Evolutionary conservation across 2,113 vertebrate species (phyloP), one percentile per base, ranked within the genome.

Genomic region (Dinomys branickii): DNA sequence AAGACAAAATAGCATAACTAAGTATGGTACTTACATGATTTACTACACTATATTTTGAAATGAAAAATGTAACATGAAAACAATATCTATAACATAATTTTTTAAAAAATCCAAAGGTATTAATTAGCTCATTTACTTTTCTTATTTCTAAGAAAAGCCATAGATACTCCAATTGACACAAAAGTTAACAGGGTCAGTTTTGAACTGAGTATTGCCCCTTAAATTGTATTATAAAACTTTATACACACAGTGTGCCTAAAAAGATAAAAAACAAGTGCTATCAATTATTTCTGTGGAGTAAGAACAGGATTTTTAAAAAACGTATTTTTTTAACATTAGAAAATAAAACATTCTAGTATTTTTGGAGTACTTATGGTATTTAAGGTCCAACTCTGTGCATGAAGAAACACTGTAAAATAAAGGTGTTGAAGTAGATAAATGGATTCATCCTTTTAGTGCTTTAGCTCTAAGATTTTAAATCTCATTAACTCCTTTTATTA

Each of bases 261-360:
- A 91, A 97, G 85, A 19, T 59, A 87, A 77, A 90, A 82, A 92
- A 1, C 14, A 28, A 93, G n/a, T n/a, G 81, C 16, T 81, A 87
- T 69, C 1, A 71, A 7, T 78, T 95, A 95, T 82, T 86, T 80
- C 56, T 85, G 47, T 80, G 22, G 30, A 2, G 19, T 38, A 35
- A 73, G 56, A 54, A 44, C 50, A 54, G 13, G 41, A 54, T 84
- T 88, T 56, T 26, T 73, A 58, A 58, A 22, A 58, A 58, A 56
- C 14, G 47, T 14, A 94, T 67, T 44, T 71, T 84, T 90, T 63
- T 12, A 2, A 61, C 86, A 94, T 35, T 44, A 44, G 59, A 78
- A 83, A 54, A 94, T 59, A 81, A 69, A 84, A 77, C 4, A 61
- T 2, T 69, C 4, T 63, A 82, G 9, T 83, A 38, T 80, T 81